Percentiles rank a stretch among this genome's conserved stretches.
phyloP scores from a whole-genome alignment of 2,888 invertebrate genomes.

The Altica lythri region DNA sequence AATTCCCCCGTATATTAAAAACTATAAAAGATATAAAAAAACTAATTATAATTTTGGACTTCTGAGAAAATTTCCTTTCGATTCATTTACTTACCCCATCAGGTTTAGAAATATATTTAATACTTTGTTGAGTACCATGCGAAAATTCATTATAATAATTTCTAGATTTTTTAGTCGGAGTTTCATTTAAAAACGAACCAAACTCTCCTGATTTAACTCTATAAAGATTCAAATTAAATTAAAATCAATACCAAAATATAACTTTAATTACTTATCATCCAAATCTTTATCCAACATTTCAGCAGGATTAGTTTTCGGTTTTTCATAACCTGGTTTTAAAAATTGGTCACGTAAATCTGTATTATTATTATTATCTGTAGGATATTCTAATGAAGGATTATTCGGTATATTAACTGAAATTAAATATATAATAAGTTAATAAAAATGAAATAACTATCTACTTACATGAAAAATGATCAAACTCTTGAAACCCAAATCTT shows the following conservation, averaged over 20 bases:
- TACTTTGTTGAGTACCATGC: slow-evolving; percentile 60
- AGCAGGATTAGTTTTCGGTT: slow-evolving; percentile 31
- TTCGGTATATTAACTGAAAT: slow-evolving; percentile 30
- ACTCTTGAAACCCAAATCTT: slow-evolving; percentile 52
- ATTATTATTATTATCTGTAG: too few species aligned
- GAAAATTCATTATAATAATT: slow-evolving; percentile 48
- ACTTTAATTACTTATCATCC: slow-evolving; percentile 40
- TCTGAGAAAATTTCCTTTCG: too few species aligned
- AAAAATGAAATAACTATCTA: neutral
- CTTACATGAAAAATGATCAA: slow-evolving; percentile 36
- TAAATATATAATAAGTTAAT: neutral
- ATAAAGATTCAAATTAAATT: slow-evolving; percentile 8
- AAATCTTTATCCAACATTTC: slow-evolving; percentile 46
- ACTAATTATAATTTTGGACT: too few species aligned
- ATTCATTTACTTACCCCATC: slow-evolving; percentile 61
- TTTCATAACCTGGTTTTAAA: slow-evolving; percentile 60
- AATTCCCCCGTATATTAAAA: too few species aligned
- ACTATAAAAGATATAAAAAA: too few species aligned
- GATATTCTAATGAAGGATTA: slow-evolving; percentile 26
- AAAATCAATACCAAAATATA: neutral
- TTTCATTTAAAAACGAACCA: slow-evolving; percentile 25
- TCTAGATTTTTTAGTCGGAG: slow-evolving; percentile 11
- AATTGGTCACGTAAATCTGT: slow-evolving; percentile 60
- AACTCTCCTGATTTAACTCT: slow-evolving; percentile 31
- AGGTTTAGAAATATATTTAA: slow-evolving; percentile 60